Evolutionary conservation across 2,888 invertebrate species (phyloP).

Genomic region (Rhynchonema sp.): DNA sequence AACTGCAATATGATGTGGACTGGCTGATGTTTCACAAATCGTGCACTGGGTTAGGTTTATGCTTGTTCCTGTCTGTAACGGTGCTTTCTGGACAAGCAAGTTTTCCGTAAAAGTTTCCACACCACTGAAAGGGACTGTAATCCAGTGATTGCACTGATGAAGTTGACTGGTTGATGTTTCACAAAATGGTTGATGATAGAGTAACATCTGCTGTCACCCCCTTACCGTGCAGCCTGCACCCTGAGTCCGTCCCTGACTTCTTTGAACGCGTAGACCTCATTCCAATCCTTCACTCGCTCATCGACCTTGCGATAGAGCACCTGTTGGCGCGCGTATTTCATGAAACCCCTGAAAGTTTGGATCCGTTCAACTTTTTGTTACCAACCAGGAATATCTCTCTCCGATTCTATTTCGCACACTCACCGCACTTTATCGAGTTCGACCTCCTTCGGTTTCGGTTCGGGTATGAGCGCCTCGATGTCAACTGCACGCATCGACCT

Average conservation of each 20-base stretch:
- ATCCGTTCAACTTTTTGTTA: not conserved
- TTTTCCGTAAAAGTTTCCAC: too few relatives aligned
- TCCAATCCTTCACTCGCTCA: constrained; percentile 76
- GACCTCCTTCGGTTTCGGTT: constrained; percentile 15
- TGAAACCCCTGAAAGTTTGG: constrained; percentile 54
- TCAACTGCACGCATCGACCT: too few relatives aligned
- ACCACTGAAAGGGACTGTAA: too few relatives aligned
- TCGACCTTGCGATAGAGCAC: constrained; percentile 63
- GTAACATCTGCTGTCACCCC: too few relatives aligned
- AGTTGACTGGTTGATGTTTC: too few relatives aligned
- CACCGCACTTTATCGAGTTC: constrained; percentile 23
- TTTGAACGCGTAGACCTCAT: constrained; percentile 74
- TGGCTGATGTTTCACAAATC: too few relatives aligned
- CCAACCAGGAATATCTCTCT: too few relatives aligned
- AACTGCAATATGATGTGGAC: constrained; percentile 39
- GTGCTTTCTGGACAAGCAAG: too few relatives aligned
- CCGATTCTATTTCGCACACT: not conserved
- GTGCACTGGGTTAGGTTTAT: too few relatives aligned
- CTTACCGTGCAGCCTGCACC: constrained; percentile 58
- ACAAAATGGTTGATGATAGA: too few relatives aligned
- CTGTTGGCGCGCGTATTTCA: constrained; percentile 79
- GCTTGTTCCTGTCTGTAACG: too few relatives aligned
- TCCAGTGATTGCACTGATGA: too few relatives aligned
- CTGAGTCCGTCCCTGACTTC: constrained; percentile 63
- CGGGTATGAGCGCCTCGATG: constrained; percentile 20